Evolutionary conservation across 1,140 invertebrate genomes (phyloP).

Genomic region (Plodia interpunctella): DNA sequence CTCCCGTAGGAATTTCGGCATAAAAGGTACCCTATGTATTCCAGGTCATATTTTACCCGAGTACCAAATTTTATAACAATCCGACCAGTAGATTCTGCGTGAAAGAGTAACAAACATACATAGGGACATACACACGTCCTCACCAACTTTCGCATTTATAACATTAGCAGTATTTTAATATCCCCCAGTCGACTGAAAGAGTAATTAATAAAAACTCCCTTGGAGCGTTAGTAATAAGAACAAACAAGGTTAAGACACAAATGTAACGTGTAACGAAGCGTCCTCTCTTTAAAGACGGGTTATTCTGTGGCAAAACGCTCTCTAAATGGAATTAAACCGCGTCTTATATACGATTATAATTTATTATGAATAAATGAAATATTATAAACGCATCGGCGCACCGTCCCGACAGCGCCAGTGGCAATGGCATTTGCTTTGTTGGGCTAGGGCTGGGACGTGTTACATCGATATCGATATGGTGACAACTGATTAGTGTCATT

Average conservation of each 20-base stretch:
- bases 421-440: constrained; percentile 74
- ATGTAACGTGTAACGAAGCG: constrained; percentile 8
- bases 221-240: not conserved
- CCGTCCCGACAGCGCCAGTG: constrained; percentile 71
- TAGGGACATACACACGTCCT: too few species aligned
- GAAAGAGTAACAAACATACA: too few species aligned
- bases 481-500: not conserved
- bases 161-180: too few species aligned
- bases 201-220: too few species aligned
- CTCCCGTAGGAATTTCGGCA: too few species aligned
- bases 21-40: too few species aligned
- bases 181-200: too few species aligned
- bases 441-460: constrained; percentile 37
- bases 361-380: constrained; percentile 78
- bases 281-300: constrained; percentile 8
- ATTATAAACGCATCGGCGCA: constrained; percentile 75
- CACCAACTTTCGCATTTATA: too few species aligned
- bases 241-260: not conserved
- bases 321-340: constrained; percentile 35
- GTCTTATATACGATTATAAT: constrained; percentile 69
- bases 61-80: too few species aligned
- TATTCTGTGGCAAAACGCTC: constrained; percentile 12
- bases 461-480: constrained; percentile 19
- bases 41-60: too few species aligned
- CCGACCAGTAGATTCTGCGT: too few species aligned